Percentiles rank a stretch among this genome's conserved stretches.
These are phyloP conservation scores for Crambe crambe DNA, from an alignment of 37 sponge, comb jelly and placozoan genomes.

Conservation along the genomic window DNA sequence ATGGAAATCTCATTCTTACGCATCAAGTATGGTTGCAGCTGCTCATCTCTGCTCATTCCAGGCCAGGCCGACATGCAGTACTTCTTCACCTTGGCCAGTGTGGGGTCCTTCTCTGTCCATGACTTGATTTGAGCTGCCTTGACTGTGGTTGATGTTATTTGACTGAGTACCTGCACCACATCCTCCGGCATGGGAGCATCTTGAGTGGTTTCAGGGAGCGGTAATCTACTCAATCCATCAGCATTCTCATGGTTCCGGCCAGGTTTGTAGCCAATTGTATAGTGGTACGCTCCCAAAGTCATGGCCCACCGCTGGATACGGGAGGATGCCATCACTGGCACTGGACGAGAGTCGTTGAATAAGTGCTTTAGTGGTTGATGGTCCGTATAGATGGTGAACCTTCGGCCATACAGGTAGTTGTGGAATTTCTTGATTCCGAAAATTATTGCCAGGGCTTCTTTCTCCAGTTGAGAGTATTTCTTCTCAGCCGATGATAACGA, in stretches of 20 bases:
- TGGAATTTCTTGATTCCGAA: too few relatives aligned
- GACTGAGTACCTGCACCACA: background rate
- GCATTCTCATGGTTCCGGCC: constrained; percentile 9
- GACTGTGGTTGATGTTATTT: background rate
- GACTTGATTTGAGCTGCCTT: background rate
- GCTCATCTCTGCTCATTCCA: background rate
- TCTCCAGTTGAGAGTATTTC: too few relatives aligned
- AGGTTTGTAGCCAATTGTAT: background rate
- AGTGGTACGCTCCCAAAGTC: background rate
- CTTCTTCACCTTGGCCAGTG: background rate
- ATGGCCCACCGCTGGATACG: background rate
- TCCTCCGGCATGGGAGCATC: background rate
- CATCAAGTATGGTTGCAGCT: background rate
- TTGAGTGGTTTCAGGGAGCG: background rate
- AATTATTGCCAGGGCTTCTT: too few relatives aligned
- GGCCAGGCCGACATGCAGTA: background rate
- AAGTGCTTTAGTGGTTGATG: too few relatives aligned
- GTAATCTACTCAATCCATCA: constrained; percentile 1
- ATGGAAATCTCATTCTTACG: background rate
- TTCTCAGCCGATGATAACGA: background rate
- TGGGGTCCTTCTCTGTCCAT: background rate
- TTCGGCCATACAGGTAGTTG: background rate
- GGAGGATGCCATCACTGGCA: background rate
- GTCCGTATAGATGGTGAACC: too few relatives aligned
- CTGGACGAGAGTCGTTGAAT: background rate